Conservation (phyloP, 2,888 invertebrate genomes). For the Pyrocoelia pectoralis region DNA sequence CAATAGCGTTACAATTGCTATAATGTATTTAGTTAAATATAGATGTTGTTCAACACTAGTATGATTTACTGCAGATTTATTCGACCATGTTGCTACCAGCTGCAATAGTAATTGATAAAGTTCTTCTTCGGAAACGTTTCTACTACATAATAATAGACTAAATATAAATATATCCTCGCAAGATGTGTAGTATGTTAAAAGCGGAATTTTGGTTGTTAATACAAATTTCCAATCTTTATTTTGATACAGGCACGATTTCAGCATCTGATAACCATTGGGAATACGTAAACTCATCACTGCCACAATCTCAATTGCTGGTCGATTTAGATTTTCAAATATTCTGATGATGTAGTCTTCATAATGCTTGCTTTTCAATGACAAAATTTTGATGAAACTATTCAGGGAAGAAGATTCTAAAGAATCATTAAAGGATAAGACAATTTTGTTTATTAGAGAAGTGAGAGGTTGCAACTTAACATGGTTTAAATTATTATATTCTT, state of each 20-base stretch:
- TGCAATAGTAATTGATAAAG: constrained; percentile 63
- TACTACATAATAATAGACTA: constrained; percentile 70
- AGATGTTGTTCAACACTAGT: constrained; percentile 74
- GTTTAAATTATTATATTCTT: constrained; percentile 46
- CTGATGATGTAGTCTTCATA: constrained; percentile 57
- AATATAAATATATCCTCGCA: constrained; percentile 63
- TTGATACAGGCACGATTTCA: constrained; percentile 63
- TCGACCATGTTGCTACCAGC: constrained; percentile 73
- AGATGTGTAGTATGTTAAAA: constrained; percentile 63
- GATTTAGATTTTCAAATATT: constrained; percentile 65
- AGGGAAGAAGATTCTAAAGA: constrained; percentile 36
- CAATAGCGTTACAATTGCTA: constrained; percentile 65
- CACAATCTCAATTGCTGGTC: constrained; percentile 67
- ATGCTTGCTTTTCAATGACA: constrained; percentile 38
- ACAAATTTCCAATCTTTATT: constrained; percentile 73
- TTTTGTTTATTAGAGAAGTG: constrained; percentile 65
- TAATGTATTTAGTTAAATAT: constrained; percentile 72
- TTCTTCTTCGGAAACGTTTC: constrained; percentile 51
- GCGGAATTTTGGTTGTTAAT: constrained; percentile 68
- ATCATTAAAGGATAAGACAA: constrained; percentile 66
- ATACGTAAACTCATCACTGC: constrained; percentile 66
- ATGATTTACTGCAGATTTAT: constrained; percentile 68
- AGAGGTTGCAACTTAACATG: constrained; percentile 46
- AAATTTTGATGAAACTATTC: not conserved
- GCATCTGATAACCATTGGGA: constrained; percentile 59